Base-by-base conservation (phyloP, 2,888 invertebrate species). In the Drosophila parthenogenetica region DNA sequence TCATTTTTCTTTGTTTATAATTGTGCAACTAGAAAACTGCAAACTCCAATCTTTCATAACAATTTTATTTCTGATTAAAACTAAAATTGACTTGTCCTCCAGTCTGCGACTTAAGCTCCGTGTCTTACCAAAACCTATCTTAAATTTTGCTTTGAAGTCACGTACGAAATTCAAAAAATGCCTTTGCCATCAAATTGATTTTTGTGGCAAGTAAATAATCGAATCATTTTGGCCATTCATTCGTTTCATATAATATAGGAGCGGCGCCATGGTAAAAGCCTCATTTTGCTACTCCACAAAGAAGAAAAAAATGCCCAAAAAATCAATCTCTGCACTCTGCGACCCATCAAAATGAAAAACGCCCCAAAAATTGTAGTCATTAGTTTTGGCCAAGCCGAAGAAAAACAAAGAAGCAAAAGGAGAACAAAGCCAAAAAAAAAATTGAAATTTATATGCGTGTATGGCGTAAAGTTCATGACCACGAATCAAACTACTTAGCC, bases 141-240 rank as follows among this genome's bases (percentile, higher is more conserved):
- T 5, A 16, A 11, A 16, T 57, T 46, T 25, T 13, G 45, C 55
- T 45, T 35, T 16, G 35, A n/a, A 79, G 86, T 81, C 81, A 82
- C 73, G 76, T 75, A 63, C 35, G 37, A 69, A 64, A 63, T 67
- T 62, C 71, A 51, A 65, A 51, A 81, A 80, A 54, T 62, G 62
- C 46, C 49, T 32, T 42, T 57, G 53, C 45, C 69, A 55, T 71
- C 62, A 81, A 81, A 81, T 81, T 86, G 87, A 81, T 81, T 81
- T 80, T 83, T 77, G 84, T 66, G 71, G 87, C 84, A 53, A 81
- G 81, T 66, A 86, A 82, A 82, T 82, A 82, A 86, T 86, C 87
- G 81, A 83, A 82, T 86, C 78, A 70, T 40, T 55, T 66, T 68
- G 40, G 59, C 49, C 69, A 79, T 75, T 69, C 69, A 79, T 66